Conservation (phyloP, 2,888 invertebrate species). For the Epirrita christyi region DNA sequence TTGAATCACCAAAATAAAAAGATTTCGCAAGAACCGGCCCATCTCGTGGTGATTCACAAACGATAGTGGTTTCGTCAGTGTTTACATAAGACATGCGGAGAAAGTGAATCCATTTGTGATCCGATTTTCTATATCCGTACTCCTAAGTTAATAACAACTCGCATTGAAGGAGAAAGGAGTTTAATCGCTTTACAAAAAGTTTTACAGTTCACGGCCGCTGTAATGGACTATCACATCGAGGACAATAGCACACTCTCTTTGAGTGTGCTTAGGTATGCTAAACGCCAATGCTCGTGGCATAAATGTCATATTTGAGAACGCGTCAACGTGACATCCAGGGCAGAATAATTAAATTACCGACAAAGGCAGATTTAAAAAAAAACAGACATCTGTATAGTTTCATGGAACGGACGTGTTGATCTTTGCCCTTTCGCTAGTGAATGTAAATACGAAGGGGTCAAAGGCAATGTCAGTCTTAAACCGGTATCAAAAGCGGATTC, state of each 20-base stretch:
- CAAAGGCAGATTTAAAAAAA: slow-evolving; percentile 16
- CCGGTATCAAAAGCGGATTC: slow-evolving; percentile 26
- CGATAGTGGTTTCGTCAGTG: slow-evolving; percentile 50
- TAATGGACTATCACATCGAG: background rate
- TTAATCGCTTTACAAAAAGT: slow-evolving; percentile 28
- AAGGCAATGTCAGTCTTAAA: slow-evolving; percentile 29
- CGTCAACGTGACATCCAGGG: no score
- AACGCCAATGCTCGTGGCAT: no score
- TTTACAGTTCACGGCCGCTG: slow-evolving; percentile 12
- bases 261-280: no score
- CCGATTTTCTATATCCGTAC: slow-evolving; percentile 49
- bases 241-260: no score
- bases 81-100: slow-evolving; percentile 51
- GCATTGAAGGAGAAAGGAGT: slow-evolving; percentile 43
- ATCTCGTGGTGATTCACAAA: slow-evolving; percentile 48
- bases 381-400: slow-evolving; percentile 14
- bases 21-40: slow-evolving; percentile 32
- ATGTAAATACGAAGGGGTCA: slow-evolving; percentile 31
- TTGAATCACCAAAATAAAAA: slow-evolving; percentile 33
- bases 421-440: slow-evolving; percentile 23
- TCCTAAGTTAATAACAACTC: slow-evolving; percentile 47
- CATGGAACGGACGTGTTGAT: slow-evolving; percentile 17
- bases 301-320: no score
- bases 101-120: slow-evolving; percentile 42
- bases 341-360: no score